Base-by-base conservation (phyloP, 2,888 invertebrate genomes). In the Volucella bombylans region DNA sequence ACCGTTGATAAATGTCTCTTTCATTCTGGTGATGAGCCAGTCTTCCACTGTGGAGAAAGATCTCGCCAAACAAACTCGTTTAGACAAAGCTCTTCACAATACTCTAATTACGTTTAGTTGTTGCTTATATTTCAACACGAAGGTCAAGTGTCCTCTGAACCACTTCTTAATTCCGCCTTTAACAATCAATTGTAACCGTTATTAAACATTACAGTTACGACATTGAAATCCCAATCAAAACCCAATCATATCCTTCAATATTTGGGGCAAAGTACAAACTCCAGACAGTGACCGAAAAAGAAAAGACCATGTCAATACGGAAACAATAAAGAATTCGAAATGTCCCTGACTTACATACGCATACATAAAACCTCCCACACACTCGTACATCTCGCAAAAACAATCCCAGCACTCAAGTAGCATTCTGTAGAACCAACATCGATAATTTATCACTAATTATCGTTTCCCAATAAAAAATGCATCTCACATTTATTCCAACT, bases 361-460 rank as follows among this genome's bases (percentile, higher is more conserved):
- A 2, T 23, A 23, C 18, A 69, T 81, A 64, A 64, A 43, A 18
- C 61, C 71, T 43, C 14, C 61, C 31, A 41, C 15, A 54, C 54
- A n/a, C 15, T n/a, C 18, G 18, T 54, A 18, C 23, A 49, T 41
- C 68, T 61, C 45, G 50, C 23, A 61, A 68, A n/a, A 45, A 43
- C 62, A 10, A 1, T 11, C 31, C 9, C 43, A 31, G 47, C n/a
- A 39, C 72, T 15, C 31, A 43, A 6, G n/a, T 39, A 59, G 62
- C 59, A 55, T 65, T 49, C 50, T 39, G 43, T 10, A 45, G 50
- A 57, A 45, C 52, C 68, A 52, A 47, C 82, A 67, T 49, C 54
- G 71, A 61, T 61, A 67, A 72, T 81, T 82, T 72, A 77, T 82
- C 71, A 76, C 67, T 65, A 72, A 82, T 76, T 77, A 82, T 82